Base-by-base conservation (phyloP, 2,113 vertebrate species). In the Lasiurus borealis region DNA sequence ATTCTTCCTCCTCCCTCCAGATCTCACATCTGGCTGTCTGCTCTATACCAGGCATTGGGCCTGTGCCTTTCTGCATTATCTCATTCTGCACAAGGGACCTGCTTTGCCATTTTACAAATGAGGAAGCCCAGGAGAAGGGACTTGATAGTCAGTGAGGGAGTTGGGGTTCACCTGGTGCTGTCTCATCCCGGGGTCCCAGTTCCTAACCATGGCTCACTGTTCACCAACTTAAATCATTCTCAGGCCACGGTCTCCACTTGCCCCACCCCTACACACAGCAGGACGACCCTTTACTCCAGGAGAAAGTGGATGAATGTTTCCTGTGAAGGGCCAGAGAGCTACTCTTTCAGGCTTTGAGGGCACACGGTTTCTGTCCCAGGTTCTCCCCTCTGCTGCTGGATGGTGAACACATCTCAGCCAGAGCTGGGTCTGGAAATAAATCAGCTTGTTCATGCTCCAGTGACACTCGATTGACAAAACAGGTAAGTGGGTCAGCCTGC, bases 381-480 rank as follows among this genome's bases (percentile, higher is more conserved):
- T 14, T 10, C 10, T 54, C 62, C 1, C 0, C 6, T 3, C 2
- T 27, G 62, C 82, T 16, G 48, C 29, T 25, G 0, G 19, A 21
- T 7, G 4, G 12, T 7, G 48, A 4, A 6, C 14, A 15, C n/a
- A 0, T 90, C n/a, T 82, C 57, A 23, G 31, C 6, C 1, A 36
- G 96, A 72, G 59, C 71, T 9, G 0, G 8, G 8, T 15, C 16
- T 27, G 3, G 2, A 6, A 50, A 40, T 5, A 11, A 19, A 27
- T 27, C 21, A 11, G 57, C 16, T 0, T 2, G 0, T 6, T 9
- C 0, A 5, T 13, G 50, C 14, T 23, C 66, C 34, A 0, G 73
- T 1, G 7, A 81, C 34, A 48, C 25, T 15, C 11, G 6, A 44
- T 64, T 84, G 36, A 69, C 52, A 36, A 12, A 54, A 23, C 29